Evolutionary conservation across 2,888 invertebrate species (phyloP).

Genomic region (Pristionchus entomophagus): DNA sequence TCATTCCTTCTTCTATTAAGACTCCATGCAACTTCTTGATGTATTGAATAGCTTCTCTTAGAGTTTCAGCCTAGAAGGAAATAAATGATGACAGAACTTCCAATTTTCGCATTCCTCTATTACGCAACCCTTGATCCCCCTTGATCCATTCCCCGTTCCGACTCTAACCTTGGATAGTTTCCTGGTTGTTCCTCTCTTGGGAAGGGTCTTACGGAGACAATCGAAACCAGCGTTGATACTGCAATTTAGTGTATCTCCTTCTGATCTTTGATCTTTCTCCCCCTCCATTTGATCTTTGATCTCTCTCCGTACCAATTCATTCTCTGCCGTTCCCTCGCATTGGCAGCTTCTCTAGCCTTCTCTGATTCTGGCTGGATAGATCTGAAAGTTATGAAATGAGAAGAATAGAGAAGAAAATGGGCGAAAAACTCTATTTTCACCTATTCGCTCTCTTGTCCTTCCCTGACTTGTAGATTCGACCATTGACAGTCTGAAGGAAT

Average conservation of each 20-base stretch:
- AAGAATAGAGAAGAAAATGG: not conserved
- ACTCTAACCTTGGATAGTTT: conserved; percentile 8
- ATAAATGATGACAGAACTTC: too few species aligned
- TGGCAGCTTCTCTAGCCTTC: conserved; percentile 1
- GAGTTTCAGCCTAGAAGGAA: conserved; percentile 7
- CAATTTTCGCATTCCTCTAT: not conserved
- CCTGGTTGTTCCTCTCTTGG: not conserved
- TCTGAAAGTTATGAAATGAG: not conserved
- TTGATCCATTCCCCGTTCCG: not conserved
- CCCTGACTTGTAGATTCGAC: not conserved
- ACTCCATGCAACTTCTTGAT: conserved; percentile 8
- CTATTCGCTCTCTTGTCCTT: not conserved
- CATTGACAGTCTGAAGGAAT: conserved; percentile 10
- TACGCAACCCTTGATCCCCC: not conserved
- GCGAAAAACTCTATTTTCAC: not conserved
- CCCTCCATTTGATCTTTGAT: not conserved
- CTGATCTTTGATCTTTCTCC: too few species aligned
- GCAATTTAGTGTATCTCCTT: too few species aligned
- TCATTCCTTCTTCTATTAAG: not conserved
- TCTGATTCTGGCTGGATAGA: not conserved
- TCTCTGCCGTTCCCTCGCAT: conserved; percentile 5
- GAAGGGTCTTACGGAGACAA: not conserved
- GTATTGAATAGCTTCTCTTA: conserved; percentile 14
- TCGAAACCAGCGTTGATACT: conserved; percentile 35
- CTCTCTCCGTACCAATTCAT: not conserved